Evolutionary conservation across 2,113 vertebrate species (phyloP).

Genomic region (Hemichromis elongatus): DNA sequence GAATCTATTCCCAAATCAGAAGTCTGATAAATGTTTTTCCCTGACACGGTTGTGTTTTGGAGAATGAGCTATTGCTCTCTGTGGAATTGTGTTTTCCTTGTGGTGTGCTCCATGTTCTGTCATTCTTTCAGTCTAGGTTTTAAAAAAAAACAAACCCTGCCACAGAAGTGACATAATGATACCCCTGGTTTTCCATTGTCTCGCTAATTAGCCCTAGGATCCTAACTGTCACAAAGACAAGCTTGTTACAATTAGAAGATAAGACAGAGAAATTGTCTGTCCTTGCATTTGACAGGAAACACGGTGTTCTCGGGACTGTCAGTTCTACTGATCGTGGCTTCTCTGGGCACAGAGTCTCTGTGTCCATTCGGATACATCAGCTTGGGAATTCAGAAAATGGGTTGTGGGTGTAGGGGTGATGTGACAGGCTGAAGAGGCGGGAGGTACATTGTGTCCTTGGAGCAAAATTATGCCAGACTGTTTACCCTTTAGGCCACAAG

Average conservation of each 20-base stretch:
- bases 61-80: slow-evolving; percentile 11
- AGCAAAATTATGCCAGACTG: slow-evolving; percentile 1
- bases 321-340: slow-evolving; percentile 25
- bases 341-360: slow-evolving; percentile 43
- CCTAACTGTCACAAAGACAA: slow-evolving; percentile 15
- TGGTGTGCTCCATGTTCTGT: not conserved
- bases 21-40: not conserved
- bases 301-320: slow-evolving; percentile 16
- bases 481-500: slow-evolving; percentile 8
- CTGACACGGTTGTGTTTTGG: slow-evolving; percentile 20
- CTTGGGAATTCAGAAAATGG: slow-evolving; percentile 51
- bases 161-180: slow-evolving; percentile 40
- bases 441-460: slow-evolving; percentile 33
- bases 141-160: not conserved
- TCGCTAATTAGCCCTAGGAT: slow-evolving; percentile 27
- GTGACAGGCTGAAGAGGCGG: slow-evolving; percentile 9
- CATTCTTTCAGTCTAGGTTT: slow-evolving; percentile 10
- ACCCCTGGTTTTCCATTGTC: slow-evolving; percentile 5
- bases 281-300: slow-evolving; percentile 29
- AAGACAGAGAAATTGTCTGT: slow-evolving; percentile 30
- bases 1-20: not conserved
- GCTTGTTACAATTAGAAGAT: slow-evolving; percentile 41
- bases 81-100: not conserved
- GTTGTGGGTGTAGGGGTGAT: slow-evolving; percentile 26
- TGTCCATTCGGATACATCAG: slow-evolving; percentile 64